Percentiles rank a stretch among this genome's conserved stretches.
Conservation (phyloP, 2,888 invertebrate species). For the Trachelus stipa region DNA sequence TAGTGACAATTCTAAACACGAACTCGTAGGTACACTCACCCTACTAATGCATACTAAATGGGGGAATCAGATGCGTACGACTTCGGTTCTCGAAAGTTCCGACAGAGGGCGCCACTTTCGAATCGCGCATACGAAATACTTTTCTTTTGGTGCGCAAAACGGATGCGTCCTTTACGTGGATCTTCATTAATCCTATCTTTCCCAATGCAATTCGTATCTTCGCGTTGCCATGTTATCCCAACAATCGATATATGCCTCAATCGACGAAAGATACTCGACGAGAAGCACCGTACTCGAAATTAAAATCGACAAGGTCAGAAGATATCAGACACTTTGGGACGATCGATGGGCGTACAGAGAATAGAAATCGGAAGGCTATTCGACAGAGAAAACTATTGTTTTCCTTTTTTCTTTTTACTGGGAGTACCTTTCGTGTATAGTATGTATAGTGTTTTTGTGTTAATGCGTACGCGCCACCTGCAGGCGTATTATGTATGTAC, state of each 20-base stretch:
- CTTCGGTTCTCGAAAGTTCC: neutral
- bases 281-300: neutral
- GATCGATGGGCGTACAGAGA: constrained; percentile 44
- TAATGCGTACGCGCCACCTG: neutral
- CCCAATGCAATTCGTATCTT: neutral
- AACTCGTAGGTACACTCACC: neutral
- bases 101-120: neutral
- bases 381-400: constrained; percentile 57
- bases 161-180: neutral
- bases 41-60: neutral
- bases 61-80: neutral
- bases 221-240: neutral
- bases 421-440: constrained; percentile 15
- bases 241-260: neutral
- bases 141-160: neutral
- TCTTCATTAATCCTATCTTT: neutral
- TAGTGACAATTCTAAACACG: neutral
- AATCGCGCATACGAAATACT: neutral
- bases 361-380: constrained; percentile 51
- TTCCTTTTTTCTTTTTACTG: constrained; percentile 8
- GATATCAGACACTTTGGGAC: constrained; percentile 19
- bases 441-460: constrained; percentile 20
- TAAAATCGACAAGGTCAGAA: neutral
- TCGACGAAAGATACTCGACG: neutral
- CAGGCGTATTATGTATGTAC: neutral